These are phyloP conservation scores for Turnix velox DNA, from an alignment of 2,113 vertebrate genomes.

Conservation along the genomic window DNA sequence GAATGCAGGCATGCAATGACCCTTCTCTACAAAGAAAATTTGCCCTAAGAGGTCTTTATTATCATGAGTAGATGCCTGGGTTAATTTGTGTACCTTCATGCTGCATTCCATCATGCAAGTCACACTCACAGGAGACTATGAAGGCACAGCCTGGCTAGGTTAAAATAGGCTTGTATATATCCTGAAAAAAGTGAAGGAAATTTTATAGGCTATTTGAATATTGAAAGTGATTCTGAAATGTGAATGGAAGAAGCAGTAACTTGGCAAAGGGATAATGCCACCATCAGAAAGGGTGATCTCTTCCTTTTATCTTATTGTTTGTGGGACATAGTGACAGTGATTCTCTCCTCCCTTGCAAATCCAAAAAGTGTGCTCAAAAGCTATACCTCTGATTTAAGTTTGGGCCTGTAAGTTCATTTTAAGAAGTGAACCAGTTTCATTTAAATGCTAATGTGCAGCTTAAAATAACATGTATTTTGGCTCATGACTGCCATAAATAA, in stretches of 20 bases:
- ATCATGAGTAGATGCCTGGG: accelerated
- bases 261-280: neutral
- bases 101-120: neutral
- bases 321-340: neutral
- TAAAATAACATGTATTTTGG: neutral
- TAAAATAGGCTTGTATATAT: neutral
- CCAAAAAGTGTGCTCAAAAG: neutral
- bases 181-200: neutral
- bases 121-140: neutral
- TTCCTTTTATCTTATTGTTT: neutral
- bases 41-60: neutral
- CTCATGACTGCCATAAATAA: neutral
- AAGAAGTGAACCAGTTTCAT: neutral
- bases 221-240: neutral
- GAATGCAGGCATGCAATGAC: neutral
- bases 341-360: neutral
- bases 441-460: neutral
- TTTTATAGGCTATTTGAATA: accelerated
- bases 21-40: neutral
- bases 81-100: neutral
- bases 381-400: neutral
- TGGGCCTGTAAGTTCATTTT: neutral
- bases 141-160: no score
- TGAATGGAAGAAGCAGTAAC: neutral
- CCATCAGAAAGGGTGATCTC: neutral